phyloP scores from a whole-genome alignment of 2,113 vertebrate genomes.

The Hassar affinis region DNA sequence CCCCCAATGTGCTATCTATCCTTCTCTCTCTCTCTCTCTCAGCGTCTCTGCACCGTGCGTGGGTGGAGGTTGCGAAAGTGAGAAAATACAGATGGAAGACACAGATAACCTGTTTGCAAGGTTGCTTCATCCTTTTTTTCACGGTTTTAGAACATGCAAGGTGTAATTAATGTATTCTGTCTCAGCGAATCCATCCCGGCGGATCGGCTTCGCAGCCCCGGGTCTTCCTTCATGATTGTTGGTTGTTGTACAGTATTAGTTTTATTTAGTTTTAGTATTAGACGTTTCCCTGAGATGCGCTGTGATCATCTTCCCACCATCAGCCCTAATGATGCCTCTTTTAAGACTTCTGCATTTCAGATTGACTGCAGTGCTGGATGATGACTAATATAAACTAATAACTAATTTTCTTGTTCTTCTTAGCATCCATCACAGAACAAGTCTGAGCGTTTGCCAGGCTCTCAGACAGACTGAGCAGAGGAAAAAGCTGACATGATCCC shows the following conservation, averaged over 20 bases:
- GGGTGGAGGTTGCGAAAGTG: slow-evolving; percentile 2
- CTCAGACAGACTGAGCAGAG: neutral
- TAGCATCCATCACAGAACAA: neutral
- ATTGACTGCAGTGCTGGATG: no score
- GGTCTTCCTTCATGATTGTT: neutral
- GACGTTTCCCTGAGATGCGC: neutral
- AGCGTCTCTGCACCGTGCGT: neutral
- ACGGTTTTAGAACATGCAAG: neutral
- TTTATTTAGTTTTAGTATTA: no score
- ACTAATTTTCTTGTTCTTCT: neutral
- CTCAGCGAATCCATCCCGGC: neutral
- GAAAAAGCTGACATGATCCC: neutral
- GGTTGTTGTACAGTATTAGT: no score
- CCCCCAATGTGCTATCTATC: neutral
- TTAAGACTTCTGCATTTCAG: neutral
- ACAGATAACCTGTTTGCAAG: neutral
- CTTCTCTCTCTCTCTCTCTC: neutral
- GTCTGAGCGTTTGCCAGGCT: neutral
- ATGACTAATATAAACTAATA: neutral
- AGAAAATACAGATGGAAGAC: neutral
- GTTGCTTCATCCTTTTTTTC: neutral
- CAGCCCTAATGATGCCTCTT: no score
- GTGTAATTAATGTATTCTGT: neutral
- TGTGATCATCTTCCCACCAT: no score
- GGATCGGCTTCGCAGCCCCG: neutral